Percentiles rank a stretch among this genome's conserved stretches.
These are phyloP conservation scores for Lonchura striata DNA, from an alignment of 2,113 vertebrate species.

Conservation along the genomic window DNA sequence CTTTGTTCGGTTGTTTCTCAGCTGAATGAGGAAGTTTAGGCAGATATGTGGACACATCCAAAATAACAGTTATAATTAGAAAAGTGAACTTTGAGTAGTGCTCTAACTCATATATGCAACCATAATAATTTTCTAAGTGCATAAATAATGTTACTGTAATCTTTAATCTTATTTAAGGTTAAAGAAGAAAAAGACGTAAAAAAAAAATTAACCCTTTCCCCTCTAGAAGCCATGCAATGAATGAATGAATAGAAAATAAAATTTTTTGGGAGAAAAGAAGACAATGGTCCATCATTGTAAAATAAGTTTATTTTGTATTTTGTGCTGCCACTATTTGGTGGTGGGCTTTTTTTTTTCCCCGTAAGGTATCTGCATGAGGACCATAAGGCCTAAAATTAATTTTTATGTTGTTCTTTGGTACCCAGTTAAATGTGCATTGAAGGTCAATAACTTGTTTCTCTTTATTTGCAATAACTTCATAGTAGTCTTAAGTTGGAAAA, in stretches of 20 bases:
- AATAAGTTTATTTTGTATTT: background rate
- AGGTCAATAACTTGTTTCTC: background rate
- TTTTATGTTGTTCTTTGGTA: background rate
- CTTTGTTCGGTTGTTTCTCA: background rate
- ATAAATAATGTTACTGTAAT: background rate
- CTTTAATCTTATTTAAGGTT: background rate
- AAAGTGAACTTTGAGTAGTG: background rate
- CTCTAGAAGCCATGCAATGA: background rate
- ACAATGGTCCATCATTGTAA: background rate
- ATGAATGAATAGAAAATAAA: background rate
- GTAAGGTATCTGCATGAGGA: background rate
- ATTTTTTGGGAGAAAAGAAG: background rate
- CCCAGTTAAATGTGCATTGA: background rate
- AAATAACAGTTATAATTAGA: background rate
- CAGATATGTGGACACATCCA: background rate
- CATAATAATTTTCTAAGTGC: background rate
- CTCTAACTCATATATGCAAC: background rate
- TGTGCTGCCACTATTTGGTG: background rate
- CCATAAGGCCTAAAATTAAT: background rate
- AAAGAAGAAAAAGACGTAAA: background rate
- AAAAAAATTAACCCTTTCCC: background rate
- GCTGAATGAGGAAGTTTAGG: background rate
- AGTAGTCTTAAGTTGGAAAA: background rate
- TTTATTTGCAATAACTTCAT: background rate
- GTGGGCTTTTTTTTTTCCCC: fast-evolving